Percentiles rank a stretch among this genome's conserved stretches.
Conservation (phyloP, 2,797 vertebrate species). For the Clarias laeviceps region DNA sequence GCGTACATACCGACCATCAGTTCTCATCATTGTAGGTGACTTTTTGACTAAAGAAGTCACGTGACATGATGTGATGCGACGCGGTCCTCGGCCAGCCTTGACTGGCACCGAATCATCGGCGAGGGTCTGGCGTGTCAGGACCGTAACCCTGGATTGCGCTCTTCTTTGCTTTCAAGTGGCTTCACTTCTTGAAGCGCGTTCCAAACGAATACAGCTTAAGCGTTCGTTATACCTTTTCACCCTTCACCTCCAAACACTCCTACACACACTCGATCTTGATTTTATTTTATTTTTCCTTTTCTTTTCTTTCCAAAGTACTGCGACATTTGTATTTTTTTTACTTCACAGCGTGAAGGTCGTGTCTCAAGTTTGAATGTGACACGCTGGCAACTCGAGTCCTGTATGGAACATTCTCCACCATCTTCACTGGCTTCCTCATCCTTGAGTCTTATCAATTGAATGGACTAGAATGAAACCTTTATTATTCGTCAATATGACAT, state of each 20-base stretch:
- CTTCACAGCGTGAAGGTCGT: background rate
- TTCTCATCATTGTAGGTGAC: background rate
- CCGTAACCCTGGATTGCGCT: constrained; percentile 6
- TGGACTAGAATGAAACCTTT: background rate
- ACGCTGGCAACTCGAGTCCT: background rate
- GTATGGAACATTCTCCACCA: background rate
- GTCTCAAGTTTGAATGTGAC: constrained; percentile 8
- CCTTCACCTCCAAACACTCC: background rate
- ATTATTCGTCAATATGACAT: background rate
- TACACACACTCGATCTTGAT: background rate
- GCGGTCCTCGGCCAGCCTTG: background rate
- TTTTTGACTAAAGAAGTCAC: background rate
- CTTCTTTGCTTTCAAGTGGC: background rate
- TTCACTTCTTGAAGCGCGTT: background rate
- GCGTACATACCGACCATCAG: background rate
- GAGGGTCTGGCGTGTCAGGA: background rate
- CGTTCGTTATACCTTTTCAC: background rate
- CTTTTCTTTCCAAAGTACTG: background rate
- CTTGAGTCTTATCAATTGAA: background rate
- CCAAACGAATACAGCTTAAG: background rate
- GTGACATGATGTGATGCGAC: background rate
- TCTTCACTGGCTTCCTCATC: background rate
- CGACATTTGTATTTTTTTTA: background rate
- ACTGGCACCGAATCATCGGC: no score
- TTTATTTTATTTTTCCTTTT: background rate